These are phyloP conservation scores for Chymomyza costata DNA, from an alignment of 1,140 invertebrate species.

Conservation along the genomic window DNA sequence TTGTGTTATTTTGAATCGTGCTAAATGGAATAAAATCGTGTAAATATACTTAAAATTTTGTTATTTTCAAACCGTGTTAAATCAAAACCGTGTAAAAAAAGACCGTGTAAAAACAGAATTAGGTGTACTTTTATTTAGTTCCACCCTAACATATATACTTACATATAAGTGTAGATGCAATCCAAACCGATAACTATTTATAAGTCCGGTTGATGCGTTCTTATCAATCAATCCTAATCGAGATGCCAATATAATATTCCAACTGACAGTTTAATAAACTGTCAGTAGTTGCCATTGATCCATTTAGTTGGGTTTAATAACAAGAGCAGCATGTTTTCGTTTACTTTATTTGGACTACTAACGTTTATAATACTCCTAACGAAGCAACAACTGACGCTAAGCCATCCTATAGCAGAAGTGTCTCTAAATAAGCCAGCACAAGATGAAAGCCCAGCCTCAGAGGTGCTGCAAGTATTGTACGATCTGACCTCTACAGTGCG, in stretches of 20 bases:
- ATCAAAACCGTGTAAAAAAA: too few species aligned
- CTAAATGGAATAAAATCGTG: too few species aligned
- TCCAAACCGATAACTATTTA: constrained; percentile 11
- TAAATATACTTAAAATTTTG: too few species aligned
- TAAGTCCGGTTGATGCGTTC: constrained; percentile 6
- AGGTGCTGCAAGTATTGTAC: constrained; percentile 5
- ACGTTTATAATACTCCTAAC: too few species aligned
- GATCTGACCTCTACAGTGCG: constrained; percentile 5
- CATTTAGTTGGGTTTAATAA: constrained; percentile 24
- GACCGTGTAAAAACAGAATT: too few species aligned
- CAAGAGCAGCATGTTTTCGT: constrained; percentile 5
- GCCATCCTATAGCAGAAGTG: not conserved
- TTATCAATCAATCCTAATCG: constrained; percentile 15
- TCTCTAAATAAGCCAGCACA: too few species aligned
- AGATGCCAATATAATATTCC: not conserved
- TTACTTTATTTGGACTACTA: too few species aligned
- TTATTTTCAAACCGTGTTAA: too few species aligned
- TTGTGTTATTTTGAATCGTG: too few species aligned
- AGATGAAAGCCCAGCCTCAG: not conserved
- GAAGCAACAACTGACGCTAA: too few species aligned
- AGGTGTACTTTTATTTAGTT: too few species aligned
- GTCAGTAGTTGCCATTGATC: constrained; percentile 29
- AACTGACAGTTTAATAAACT: constrained; percentile 10
- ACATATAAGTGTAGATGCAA: not conserved
- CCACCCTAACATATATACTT: not conserved